Base-by-base conservation (phyloP, 2,797 vertebrate genomes). In the Borostomias antarcticus region DNA sequence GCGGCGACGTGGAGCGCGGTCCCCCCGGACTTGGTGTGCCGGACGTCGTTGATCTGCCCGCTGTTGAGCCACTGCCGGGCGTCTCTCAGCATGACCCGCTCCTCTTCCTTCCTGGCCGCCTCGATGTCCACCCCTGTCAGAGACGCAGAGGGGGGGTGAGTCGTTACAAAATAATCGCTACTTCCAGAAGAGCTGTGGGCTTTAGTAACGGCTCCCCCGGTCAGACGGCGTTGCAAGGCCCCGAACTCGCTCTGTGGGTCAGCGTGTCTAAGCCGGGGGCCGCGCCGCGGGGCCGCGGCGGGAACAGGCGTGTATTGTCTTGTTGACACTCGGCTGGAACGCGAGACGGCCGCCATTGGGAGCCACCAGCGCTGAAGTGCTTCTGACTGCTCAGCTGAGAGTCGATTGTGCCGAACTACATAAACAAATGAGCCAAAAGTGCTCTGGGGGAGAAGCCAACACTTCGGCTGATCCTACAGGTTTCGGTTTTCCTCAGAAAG, bases 41-140 rank as follows among this genome's bases (percentile, higher is more conserved):
- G 92, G 76, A 93, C 81, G 62, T 99, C 98, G 72, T 90, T 94
- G 81, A 99, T 98, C 70, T 95, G 95, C 11, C 98, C 97, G 0
- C 95, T 99, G 83, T 99, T 99, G 70, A 98, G 92, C 98, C 98
- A 99, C 79, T 99, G 98, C 69, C 96, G 93, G 17, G 96, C 98
- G 74, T 99, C 98, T 78, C 96, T 85, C 64, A 98, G 92, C 98
- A 99, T 99, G 86, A 98, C 86, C 21, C 96, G 89, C 81, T 99
- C 98, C 84, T 99, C 98, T 84, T 99, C 98, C 86, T 99, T 99
- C 67, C 98, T 93, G 86, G 96, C 97, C 47, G 95, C 95, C 84
- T 98, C 98, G 64, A 99, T 97, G 79, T 99, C 98, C 85, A 99
- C 93, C 0, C 98, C 97, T 98, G 80, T 70, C 54, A 82, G 68